Evolutionary conservation across 2,797 vertebrate species (phyloP), one percentile per base, ranked within the genome.

Genomic region (Syndactyla subalaris): DNA sequence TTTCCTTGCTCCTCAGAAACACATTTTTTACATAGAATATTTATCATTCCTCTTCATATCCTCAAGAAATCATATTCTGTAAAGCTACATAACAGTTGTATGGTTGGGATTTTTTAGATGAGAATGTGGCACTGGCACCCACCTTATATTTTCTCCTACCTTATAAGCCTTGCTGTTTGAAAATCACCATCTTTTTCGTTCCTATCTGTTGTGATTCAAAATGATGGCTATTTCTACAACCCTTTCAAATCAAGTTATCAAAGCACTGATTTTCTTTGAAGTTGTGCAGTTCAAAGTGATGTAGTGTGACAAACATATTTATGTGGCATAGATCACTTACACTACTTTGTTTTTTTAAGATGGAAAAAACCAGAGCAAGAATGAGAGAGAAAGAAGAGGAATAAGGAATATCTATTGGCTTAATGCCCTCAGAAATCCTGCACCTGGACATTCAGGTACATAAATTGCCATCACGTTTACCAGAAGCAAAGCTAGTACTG

Each of bases 251-350:
- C 85, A 96, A 88, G 82, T 98, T 97, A 98, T 98, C 98, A 98
- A 98, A 97, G 98, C 97, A 97, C 88, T 97, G 96, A 88, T 97
- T 96, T 95, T 97, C 98, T 99, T 99, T 99, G 98, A 99, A 98
- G 98, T 99, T 97, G 96, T 96, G 63, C 76, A 97, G 98, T 98
- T 99, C 98, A 98, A 97, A 97, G 97, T 75, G 71, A 98, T 96
- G 88, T 38, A 91, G 85, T 65, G 83, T 84, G 96, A 97, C 96
- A 97, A 97, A 98, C 89, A 92, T 92, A 97, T 92, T 96, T 92
- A 96, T 82, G 65, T 90, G 70, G 59, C 98, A 98, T 93, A 98
- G 98, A 98, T 95, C 74, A 98, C 97, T 98, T 97, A 98, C 77
- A 97, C 96, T 97, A 97, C 96, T 97, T 96, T 93, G 76, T 7